Conservation (phyloP, 2,113 vertebrate genomes). For the Rhegmatorhina hoffmannsi region DNA sequence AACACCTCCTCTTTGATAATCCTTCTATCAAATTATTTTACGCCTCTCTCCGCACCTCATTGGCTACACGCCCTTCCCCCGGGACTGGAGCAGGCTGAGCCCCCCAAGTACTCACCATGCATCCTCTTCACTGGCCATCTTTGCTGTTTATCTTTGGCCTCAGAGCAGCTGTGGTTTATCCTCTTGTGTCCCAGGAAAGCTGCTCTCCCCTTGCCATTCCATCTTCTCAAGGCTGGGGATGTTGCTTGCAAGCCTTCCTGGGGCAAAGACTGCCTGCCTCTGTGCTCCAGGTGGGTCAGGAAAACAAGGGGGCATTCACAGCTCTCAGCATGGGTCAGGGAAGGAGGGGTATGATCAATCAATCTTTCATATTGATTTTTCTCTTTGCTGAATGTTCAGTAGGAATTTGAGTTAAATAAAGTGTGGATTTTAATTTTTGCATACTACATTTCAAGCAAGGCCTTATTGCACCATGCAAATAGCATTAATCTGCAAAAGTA, state of each 20-base stretch:
- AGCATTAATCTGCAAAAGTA: neutral
- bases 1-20: neutral
- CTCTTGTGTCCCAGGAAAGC: neutral
- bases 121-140: neutral
- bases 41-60: neutral
- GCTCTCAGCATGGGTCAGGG: neutral
- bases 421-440: neutral
- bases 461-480: neutral
- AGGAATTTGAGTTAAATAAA: neutral
- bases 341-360: neutral
- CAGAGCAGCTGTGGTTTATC: neutral
- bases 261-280: neutral
- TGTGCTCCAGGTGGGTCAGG: rapidly evolving
- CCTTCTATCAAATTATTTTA: neutral
- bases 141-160: neutral
- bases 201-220: neutral
- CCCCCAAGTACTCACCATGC: rapidly evolving
- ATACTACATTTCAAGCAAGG: neutral
- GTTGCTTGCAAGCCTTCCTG: neutral
- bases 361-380: neutral
- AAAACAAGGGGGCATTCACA: neutral
- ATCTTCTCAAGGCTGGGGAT: neutral
- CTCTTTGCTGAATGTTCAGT: neutral
- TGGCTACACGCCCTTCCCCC: neutral
- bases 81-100: neutral